phyloP scores from a whole-genome alignment of 2,888 invertebrate species.

The Acrocyrtus sp. region DNA sequence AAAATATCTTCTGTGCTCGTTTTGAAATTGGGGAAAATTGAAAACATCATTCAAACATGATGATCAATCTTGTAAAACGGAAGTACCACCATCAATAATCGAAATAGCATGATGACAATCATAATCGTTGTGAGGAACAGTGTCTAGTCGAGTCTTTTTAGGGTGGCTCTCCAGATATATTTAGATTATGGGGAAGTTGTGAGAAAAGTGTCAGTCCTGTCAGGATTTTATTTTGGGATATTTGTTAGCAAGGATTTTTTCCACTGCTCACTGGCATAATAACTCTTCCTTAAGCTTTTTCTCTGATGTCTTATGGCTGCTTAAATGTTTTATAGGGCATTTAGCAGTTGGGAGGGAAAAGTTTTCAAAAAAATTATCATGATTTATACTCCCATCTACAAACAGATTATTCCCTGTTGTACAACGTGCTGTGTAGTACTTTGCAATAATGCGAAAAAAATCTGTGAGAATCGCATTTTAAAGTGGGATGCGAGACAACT shows the following conservation, averaged over 20 bases:
- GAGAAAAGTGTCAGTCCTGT: conserved; percentile 29
- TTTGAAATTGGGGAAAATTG: too few relatives aligned
- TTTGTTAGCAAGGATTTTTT: conserved; percentile 43
- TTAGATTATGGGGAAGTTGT: conserved; percentile 30
- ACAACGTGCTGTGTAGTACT: conserved; percentile 12
- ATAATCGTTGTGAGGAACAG: conserved; percentile 8
- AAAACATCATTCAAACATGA: too few relatives aligned
- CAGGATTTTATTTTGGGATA: conserved; percentile 40
- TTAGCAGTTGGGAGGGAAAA: conserved; percentile 32
- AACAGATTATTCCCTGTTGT: conserved; percentile 41
- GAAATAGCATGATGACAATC: conserved; percentile 5
- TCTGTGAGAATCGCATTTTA: neutral
- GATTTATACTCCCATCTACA: conserved; percentile 51
- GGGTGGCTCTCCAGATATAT: conserved; percentile 21
- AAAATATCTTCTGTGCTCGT: too few relatives aligned
- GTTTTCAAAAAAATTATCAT: conserved; percentile 54
- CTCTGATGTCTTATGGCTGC: conserved; percentile 52
- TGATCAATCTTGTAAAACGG: conserved; percentile 33
- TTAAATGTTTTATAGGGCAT: conserved; percentile 52
- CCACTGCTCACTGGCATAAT: conserved; percentile 36
- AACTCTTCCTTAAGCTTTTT: conserved; percentile 49
- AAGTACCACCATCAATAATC: conserved; percentile 29
- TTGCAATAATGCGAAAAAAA: neutral
- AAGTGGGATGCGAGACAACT: neutral
- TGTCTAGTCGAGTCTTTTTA: neutral